These are phyloP conservation scores for Tetropium fuscum DNA, from an alignment of 2,888 invertebrate species.

Conservation along the genomic window DNA sequence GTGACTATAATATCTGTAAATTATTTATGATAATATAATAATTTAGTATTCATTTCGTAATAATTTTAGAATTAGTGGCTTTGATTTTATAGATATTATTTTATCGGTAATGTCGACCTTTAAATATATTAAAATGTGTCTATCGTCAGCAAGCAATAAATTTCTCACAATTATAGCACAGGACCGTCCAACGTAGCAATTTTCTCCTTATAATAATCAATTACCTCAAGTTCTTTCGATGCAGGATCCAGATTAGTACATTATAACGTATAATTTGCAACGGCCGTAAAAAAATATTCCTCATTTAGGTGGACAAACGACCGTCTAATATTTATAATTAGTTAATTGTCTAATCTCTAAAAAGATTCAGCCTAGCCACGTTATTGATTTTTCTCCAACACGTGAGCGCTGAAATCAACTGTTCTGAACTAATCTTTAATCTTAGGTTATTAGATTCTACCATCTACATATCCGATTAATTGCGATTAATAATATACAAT, in stretches of 20 bases:
- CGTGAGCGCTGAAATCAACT: constrained; percentile 44
- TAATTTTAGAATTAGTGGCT: too few relatives aligned
- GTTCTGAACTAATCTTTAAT: constrained; percentile 41
- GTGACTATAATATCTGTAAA: too few relatives aligned
- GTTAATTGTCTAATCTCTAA: constrained; percentile 39
- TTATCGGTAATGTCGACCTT: too few relatives aligned
- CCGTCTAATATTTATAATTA: constrained; percentile 45
- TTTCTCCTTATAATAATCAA: constrained; percentile 13
- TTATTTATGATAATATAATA: too few relatives aligned
- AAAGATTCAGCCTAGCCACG: constrained; percentile 46
- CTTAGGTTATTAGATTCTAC: constrained; percentile 44
- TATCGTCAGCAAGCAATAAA: too few relatives aligned
- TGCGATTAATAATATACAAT: constrained; percentile 44
- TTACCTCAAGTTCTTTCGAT: constrained; percentile 9
- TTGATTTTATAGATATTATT: too few relatives aligned
- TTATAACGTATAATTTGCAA: constrained; percentile 14
- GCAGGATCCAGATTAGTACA: neutral
- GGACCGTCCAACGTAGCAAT: constrained; percentile 5
- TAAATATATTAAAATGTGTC: too few relatives aligned
- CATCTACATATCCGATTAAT: constrained; percentile 48
- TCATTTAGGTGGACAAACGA: constrained; percentile 15
- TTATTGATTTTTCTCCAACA: constrained; percentile 50
- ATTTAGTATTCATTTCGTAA: too few relatives aligned
- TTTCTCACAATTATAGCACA: too few relatives aligned
- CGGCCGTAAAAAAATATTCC: constrained; percentile 5